These are phyloP conservation scores for Plagiodera versicolora DNA, from an alignment of 2,888 invertebrate species.

Conservation along the genomic window DNA sequence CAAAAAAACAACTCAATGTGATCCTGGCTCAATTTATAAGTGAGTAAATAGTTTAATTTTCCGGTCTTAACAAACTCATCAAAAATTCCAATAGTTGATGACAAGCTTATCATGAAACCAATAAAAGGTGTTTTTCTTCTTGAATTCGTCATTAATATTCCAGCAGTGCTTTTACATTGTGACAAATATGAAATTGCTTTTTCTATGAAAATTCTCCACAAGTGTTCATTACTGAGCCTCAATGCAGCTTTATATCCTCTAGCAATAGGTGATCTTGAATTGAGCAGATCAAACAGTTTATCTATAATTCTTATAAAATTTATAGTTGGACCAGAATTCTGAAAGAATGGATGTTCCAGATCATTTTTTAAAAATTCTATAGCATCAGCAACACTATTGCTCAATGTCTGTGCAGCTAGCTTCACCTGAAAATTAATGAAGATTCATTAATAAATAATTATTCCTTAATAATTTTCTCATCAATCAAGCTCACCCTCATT, in stretches of 20 bases:
- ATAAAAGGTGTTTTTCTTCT: conserved; percentile 11
- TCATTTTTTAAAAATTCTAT: conserved; percentile 30
- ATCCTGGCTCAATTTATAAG: conserved; percentile 35
- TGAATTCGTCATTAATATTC: background rate
- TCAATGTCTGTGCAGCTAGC: conserved; percentile 19
- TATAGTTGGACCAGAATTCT: conserved; percentile 27
- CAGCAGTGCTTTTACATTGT: too few species aligned
- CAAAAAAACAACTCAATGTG: conserved; percentile 35
- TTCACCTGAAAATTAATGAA: conserved; percentile 3
- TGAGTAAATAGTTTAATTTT: conserved; percentile 25
- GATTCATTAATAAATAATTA: too few species aligned
- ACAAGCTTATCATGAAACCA: conserved; percentile 12
- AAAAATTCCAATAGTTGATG: conserved; percentile 12
- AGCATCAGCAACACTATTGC: conserved; percentile 34
- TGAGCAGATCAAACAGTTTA: conserved; percentile 36
- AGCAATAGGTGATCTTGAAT: conserved; percentile 28
- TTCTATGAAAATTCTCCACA: conserved; percentile 11
- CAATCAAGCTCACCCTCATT: conserved; percentile 2
- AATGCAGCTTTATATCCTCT: conserved; percentile 25
- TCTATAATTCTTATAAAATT: conserved; percentile 33
- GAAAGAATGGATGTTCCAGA: conserved; percentile 31
- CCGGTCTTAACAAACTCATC: conserved; percentile 10
- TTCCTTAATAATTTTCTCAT: too few species aligned
- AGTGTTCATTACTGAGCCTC: conserved; percentile 2
- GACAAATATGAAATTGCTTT: background rate